phyloP scores from a whole-genome alignment of 1,140 invertebrate species.

The Centruroides sculpturatus region DNA sequence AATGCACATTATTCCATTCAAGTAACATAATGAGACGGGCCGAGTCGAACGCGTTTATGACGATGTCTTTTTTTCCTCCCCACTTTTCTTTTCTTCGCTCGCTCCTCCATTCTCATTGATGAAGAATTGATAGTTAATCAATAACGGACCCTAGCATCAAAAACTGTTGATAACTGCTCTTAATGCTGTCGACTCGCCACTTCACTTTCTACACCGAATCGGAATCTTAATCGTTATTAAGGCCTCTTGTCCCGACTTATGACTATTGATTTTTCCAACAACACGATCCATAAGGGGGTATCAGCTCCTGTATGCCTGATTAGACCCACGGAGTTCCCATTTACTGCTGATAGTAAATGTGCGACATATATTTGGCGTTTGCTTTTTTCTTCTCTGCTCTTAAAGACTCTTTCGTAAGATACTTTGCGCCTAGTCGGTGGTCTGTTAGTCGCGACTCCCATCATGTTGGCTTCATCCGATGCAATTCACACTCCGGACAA shows the following conservation, averaged over 20 bases:
- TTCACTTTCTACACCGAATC: background rate
- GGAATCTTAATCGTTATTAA: constrained; percentile 14
- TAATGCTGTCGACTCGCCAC: constrained; percentile 1
- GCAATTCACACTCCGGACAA: too few relatives aligned
- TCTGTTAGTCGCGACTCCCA: too few relatives aligned
- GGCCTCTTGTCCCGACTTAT: constrained; percentile 7
- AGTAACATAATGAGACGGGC: background rate
- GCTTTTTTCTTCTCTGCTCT: too few relatives aligned
- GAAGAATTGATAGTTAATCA: constrained; percentile 17
- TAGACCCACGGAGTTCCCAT: too few relatives aligned
- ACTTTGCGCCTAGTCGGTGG: too few relatives aligned
- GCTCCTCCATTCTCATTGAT: constrained; percentile 6
- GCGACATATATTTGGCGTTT: too few relatives aligned
- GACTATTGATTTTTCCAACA: constrained; percentile 9
- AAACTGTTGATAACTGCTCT: constrained; percentile 16
- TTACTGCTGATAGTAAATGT: too few relatives aligned
- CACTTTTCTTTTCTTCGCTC: background rate
- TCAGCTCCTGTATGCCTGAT: too few relatives aligned
- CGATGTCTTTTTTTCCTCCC: background rate
- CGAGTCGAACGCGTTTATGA: background rate
- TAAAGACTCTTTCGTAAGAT: too few relatives aligned
- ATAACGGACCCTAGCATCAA: background rate
- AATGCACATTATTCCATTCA: constrained; percentile 12
- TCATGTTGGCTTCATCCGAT: too few relatives aligned
- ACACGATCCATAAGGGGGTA: too few relatives aligned